phyloP scores from a whole-genome alignment of 2,113 vertebrate species.

The Pangasianodon hypophthalmus region DNA sequence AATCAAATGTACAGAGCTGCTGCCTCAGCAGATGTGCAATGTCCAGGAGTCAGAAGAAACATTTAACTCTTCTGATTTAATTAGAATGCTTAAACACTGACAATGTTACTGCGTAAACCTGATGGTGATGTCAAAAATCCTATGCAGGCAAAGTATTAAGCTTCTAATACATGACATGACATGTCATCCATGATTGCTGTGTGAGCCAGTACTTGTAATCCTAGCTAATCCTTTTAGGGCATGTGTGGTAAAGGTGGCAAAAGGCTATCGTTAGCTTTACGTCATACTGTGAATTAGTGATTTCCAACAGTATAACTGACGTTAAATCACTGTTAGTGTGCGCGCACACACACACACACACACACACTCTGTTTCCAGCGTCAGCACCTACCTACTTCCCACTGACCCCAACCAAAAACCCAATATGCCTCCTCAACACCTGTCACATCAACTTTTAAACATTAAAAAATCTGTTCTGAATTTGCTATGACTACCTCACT shows the following conservation, averaged over 20 bases:
- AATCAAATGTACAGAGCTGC: not conserved
- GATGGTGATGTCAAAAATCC: not conserved
- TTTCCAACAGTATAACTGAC: not conserved
- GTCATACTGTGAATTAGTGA: not conserved
- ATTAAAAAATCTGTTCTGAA: not conserved
- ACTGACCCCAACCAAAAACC: not conserved
- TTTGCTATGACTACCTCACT: not conserved
- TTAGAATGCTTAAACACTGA: not conserved
- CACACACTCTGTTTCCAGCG: not conserved
- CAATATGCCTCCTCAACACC: not conserved
- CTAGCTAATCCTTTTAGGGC: slow-evolving; percentile 6
- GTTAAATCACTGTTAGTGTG: slow-evolving; percentile 8
- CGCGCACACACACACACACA: not conserved
- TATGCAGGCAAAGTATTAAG: not conserved
- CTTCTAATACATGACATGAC: not conserved
- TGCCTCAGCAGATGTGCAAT: not conserved
- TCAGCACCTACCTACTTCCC: not conserved
- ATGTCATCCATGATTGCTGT: not conserved
- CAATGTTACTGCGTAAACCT: not conserved
- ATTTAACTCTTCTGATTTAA: not conserved
- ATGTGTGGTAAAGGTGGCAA: not conserved
- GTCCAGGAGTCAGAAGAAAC: not conserved
- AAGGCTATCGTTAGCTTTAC: slow-evolving; percentile 13
- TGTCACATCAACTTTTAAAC: not conserved
- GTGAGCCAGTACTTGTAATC: not conserved